phyloP scores from a whole-genome alignment of 2,888 invertebrate genomes.

The Bimastos eiseni region DNA sequence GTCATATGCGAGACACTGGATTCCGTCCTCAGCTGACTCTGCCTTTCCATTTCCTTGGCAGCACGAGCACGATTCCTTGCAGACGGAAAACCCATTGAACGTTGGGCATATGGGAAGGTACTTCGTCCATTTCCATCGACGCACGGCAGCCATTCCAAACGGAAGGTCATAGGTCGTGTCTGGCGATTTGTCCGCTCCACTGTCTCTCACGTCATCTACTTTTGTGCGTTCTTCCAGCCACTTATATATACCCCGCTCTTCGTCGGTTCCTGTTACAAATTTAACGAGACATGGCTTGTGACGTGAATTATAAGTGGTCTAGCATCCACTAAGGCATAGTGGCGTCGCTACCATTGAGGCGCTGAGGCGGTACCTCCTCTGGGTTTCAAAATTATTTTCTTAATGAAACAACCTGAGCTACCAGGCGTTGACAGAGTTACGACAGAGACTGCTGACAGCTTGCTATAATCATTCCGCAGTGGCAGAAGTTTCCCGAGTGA shows the following conservation, averaged over 20 bases:
- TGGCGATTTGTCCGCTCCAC: not conserved
- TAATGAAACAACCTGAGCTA: too few relatives aligned
- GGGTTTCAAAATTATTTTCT: too few relatives aligned
- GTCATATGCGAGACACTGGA: not conserved
- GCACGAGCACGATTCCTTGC: not conserved
- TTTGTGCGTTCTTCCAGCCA: not conserved
- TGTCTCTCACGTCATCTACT: not conserved
- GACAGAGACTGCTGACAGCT: too few relatives aligned
- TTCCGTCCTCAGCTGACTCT: not conserved
- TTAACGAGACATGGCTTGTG: not conserved
- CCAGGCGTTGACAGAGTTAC: too few relatives aligned
- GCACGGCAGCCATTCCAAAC: conserved; percentile 26
- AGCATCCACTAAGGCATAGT: too few relatives aligned
- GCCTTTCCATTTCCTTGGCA: not conserved
- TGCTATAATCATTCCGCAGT: too few relatives aligned
- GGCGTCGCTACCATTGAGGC: too few relatives aligned
- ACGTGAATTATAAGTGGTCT: not conserved
- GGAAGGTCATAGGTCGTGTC: conserved; percentile 36
- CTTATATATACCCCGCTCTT: not conserved
- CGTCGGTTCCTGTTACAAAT: not conserved
- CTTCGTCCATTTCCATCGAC: conserved; percentile 34
- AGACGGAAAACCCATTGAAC: conserved; percentile 27
- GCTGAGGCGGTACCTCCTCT: too few relatives aligned
- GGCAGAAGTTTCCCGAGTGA: too few relatives aligned
- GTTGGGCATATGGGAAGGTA: conserved; percentile 41